Evolutionary conservation across 2,113 vertebrate genomes (phyloP), one percentile per base, ranked within the genome.

Genomic region (Grus americana): DNA sequence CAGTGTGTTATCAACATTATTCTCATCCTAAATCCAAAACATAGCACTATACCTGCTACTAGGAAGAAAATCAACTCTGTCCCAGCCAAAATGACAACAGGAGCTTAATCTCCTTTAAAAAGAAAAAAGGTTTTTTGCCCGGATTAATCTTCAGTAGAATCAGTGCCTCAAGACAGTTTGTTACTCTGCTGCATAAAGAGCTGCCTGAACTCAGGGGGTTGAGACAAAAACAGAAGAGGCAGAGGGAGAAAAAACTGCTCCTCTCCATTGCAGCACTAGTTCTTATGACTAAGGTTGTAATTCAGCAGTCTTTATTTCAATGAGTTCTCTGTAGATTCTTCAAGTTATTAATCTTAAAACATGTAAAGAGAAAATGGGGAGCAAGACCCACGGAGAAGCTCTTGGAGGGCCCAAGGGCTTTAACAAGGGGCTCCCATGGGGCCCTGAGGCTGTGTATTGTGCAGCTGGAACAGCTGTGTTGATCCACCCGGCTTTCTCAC

Each of bases 181-280:
- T 84, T 63, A 36, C 72, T 85, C 59, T 70, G 21, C 36, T 78
- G 11, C 12, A 1, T 22, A 36, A 88, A 54, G 32, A 68, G 21
- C 21, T 81, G 30, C 49, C 88, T 81, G 23, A 46, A 34, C n/a
- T 63, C 8, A 4, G 11, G 5, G 29, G 22, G 4, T 11, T 71
- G 63, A 75, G 67, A 21, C n/a, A 55, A 61, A 74, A 75, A 61
- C 9, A 55, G 62, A 55, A 55, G 26, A 84, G 58, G 47, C 9
- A 59, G 50, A 58, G 26, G n/a, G 49, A 74, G 44, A 55, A 79
- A 68, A n/a, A 8, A 34, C 22, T 74, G 27, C 15, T 59, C 24
- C 6, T 70, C 6, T 81, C 27, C 1, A 1, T 29, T 73, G 47
- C 38, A 63, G 40, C 2, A 3, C 1, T 3, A 29, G 7, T 74